phyloP scores from a whole-genome alignment of 2,888 invertebrate genomes.

The Volucella zonaria region DNA sequence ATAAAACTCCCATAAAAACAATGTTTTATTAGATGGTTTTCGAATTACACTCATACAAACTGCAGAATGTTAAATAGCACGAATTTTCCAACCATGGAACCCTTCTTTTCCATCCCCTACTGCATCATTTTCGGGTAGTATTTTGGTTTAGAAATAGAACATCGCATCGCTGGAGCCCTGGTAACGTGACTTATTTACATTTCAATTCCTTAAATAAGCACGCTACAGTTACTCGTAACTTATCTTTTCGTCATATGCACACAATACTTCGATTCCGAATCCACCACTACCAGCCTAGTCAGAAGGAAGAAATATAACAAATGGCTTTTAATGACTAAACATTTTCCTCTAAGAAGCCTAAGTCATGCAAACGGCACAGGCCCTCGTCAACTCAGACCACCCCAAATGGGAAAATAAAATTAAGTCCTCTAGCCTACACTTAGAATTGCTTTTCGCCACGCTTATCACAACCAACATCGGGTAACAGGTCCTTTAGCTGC shows the following conservation, averaged over 20 bases:
- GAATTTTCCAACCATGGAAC: no score
- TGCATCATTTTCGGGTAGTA: no score
- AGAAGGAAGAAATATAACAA: slow-evolving; percentile 3
- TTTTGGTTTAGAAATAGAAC: no score
- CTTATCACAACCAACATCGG: slow-evolving; percentile 33
- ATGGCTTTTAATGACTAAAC: slow-evolving; percentile 53
- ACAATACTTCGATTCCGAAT: background rate
- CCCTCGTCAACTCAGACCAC: background rate
- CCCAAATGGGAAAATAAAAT: background rate
- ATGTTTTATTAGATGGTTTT: no score
- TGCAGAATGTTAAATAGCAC: no score
- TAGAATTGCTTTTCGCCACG: slow-evolving; percentile 28
- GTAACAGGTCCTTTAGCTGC: slow-evolving; percentile 21
- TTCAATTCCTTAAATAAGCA: slow-evolving; percentile 1
- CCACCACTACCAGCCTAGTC: background rate
- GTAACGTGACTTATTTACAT: slow-evolving; percentile 21
- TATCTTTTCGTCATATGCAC: slow-evolving; percentile 23
- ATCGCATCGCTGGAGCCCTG: no score
- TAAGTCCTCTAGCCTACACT: background rate
- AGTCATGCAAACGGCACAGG: slow-evolving; percentile 30
- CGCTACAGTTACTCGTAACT: slow-evolving; percentile 1
- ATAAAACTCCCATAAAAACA: no score
- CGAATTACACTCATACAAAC: no score
- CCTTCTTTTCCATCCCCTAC: no score
- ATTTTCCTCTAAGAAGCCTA: slow-evolving; percentile 10